Percentiles rank a stretch among this genome's conserved stretches.
These are phyloP conservation scores for Gisinianus flammeolus DNA, from an alignment of 2,888 invertebrate genomes.

Conservation along the genomic window DNA sequence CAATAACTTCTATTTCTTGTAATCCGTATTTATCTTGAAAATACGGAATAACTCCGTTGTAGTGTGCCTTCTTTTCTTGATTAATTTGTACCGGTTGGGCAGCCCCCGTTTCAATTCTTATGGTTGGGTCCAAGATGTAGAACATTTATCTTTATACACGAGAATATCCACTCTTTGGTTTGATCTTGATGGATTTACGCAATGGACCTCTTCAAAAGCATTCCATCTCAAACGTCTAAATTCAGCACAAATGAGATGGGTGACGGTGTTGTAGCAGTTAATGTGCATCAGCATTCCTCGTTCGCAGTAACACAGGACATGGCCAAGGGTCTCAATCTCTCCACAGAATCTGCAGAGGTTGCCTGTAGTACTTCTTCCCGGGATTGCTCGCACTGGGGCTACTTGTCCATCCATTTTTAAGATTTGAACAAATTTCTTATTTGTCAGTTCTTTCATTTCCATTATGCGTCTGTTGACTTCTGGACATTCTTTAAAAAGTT, in stretches of 20 bases:
- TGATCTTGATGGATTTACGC: not conserved
- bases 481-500: not conserved
- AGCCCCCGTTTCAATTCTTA: not conserved
- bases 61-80: not conserved
- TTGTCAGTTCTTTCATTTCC: not conserved
- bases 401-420: not conserved
- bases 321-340: not conserved
- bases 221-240: not conserved
- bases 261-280: not conserved
- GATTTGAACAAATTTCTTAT: not conserved
- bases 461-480: not conserved
- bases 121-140: not conserved
- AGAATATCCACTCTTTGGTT: not conserved
- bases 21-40: conserved; percentile 1
- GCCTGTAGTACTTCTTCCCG: not conserved
- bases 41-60: not conserved
- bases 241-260: not conserved
- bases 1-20: not conserved
- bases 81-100: not conserved
- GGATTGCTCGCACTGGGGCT: not conserved
- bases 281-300: not conserved
- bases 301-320: not conserved
- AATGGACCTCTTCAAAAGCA: not conserved
- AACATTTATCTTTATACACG: not conserved
- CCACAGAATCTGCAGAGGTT: not conserved